A percentile compares a stretch with the other conserved stretches of the same genome.
Evolutionary conservation across 1,140 invertebrate genomes (phyloP).

Genomic region (Nymphalis io): DNA sequence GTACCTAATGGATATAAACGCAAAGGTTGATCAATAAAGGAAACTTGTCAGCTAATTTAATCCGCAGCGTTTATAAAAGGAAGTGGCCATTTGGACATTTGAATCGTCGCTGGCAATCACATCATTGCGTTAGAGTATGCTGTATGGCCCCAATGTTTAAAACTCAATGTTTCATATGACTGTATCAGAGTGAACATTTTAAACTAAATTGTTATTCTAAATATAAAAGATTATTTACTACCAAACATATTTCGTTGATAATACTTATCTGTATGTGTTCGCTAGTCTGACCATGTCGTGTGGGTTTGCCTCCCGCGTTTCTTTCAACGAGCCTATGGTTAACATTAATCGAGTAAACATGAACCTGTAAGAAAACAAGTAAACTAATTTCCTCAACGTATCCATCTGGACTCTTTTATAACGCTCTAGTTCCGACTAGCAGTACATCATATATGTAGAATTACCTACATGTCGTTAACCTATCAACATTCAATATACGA

Average conservation of each 20-base stretch:
- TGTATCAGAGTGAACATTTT: conserved; percentile 2
- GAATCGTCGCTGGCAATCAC: conserved; percentile 46
- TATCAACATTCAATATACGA: conserved; percentile 26
- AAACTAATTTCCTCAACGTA: not conserved
- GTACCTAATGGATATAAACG: not conserved
- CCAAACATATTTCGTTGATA: not conserved
- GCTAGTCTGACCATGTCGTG: not conserved
- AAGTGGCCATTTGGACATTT: conserved; percentile 54
- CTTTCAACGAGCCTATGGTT: conserved; percentile 32
- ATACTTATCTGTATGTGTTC: not conserved
- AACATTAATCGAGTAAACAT: conserved; percentile 17
- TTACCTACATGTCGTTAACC: conserved; percentile 31
- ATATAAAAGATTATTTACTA: not conserved
- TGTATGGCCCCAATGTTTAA: conserved; percentile 39
- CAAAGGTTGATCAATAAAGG: conserved; percentile 32
- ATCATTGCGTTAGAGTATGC: conserved; percentile 31
- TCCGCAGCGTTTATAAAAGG: conserved; percentile 48
- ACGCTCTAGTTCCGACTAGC: not conserved
- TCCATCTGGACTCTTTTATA: not conserved
- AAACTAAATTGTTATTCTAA: conserved; percentile 38
- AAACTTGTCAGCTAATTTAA: conserved; percentile 44
- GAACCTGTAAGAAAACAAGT: not conserved
- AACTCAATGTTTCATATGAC: conserved; percentile 27
- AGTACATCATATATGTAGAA: not conserved
- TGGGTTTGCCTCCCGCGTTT: conserved; percentile 41